Base-by-base conservation (phyloP, 2,113 vertebrate species). In the Sarotherodon lohbergeri region DNA sequence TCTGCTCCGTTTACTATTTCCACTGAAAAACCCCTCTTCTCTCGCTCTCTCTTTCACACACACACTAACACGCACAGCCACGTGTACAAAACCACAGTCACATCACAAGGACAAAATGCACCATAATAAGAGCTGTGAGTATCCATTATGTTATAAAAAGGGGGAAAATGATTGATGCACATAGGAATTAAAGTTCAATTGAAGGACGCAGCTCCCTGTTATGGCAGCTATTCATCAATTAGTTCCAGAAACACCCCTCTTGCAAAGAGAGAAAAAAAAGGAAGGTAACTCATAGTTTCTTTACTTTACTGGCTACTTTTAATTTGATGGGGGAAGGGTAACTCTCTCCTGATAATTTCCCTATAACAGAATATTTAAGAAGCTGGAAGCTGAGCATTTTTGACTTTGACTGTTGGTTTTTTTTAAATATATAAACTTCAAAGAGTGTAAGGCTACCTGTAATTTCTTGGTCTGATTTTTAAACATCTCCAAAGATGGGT, bases 201-300 rank as follows among this genome's bases (percentile, higher is more conserved):
- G 94, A 96, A 98, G 95, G 95, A 95, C 95, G 55, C 66, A 88
- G 93, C 86, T 90, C 90, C 80, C 52, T 79, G 92, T 93, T 92
- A 93, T 92, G 85, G 89, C 91, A 86, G 93, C 91, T 90, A 96
- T 96, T 94, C 94, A 96, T 96, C 95, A 96, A 94, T 95, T 95
- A 95, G 84, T 92, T 89, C 63, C 89, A 89, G 89, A 94, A 95
- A 94, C 93, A 93, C 91, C 92, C 91, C 87, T 81, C 90, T 91
- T 87, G 59, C 63, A 87, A 79, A 92, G 79, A 84, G 12, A 56
- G 66, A 2, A 24, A 85, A 59, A 86, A 80, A 50, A 10, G 29
- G 41, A 86, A 89, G 57, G 78, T 16, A 79, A 48, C 55, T 80
- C 63, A 81, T 24, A 80, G 81, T 86, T 92, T 87, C 63, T 59